Base-by-base conservation (phyloP, 2,113 vertebrate genomes). In the Gallinago jamesoni region DNA sequence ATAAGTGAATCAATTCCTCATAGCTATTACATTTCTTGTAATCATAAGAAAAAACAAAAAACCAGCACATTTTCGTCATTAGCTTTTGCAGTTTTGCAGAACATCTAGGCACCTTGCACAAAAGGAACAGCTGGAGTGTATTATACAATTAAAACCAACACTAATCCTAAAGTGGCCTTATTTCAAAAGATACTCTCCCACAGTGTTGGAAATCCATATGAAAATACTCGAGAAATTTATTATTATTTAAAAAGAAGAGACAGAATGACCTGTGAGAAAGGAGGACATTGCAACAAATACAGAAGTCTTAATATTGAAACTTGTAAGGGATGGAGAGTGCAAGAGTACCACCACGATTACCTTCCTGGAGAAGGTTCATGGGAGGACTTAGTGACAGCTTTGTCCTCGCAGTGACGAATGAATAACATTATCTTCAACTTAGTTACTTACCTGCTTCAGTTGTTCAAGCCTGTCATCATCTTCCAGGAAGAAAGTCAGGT, bases 401-500 rank as follows among this genome's bases (percentile, higher is more conserved):
- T 87, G 14, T 48, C 33, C 69, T 84, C 28, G 17, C 9, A 41
- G 19, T 16, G 68, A 31, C 28, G 22, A 89, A 66, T 27, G 48
- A 60, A 12, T 17, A 68, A 28, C 12, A 66, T 4, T 53, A 57
- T 4, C 6, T 74, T 62, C 59, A 91, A 39, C 12, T 21, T 43
- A 47, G 41, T 43, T 79, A 55, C 78, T 94, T 90, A 99, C 99
- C 98, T 99, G 98, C 97, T 98, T 98, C 97, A 99, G 99, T 91
- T 99, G 98, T 91, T 99, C 99, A 5, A 99, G 98, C 95, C 97
- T 97, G 84, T 99, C 98, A 15, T 99, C 99, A 41, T 99, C 99
- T 66, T 99, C 99, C 10, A 99, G 98, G 98, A 99, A 99, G 98
- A 99, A 99, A 30, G 98, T 99, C 97, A 99, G 96, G 92, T 99